Percentiles rank a stretch among this genome's conserved stretches.
These are phyloP conservation scores for Cosmorhoe ocellata DNA, from an alignment of 2,888 invertebrate species.

Conservation along the genomic window DNA sequence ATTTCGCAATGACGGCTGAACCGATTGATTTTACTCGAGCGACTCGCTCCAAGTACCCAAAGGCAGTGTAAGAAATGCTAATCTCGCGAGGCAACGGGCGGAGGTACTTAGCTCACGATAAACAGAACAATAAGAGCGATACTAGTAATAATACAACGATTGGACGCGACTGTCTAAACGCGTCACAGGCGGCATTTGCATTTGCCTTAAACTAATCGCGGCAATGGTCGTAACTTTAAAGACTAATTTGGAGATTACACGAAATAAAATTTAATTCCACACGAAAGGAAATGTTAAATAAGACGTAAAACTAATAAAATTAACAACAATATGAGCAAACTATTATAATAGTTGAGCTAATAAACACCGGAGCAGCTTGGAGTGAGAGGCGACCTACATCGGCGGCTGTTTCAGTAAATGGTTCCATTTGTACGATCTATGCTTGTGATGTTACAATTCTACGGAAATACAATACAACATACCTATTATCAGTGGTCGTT, in stretches of 20 bases:
- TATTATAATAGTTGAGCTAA: slow-evolving; percentile 78
- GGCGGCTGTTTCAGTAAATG: slow-evolving; percentile 63
- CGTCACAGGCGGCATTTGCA: slow-evolving; percentile 51
- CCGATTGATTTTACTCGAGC: slow-evolving; percentile 33
- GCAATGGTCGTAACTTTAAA: slow-evolving; percentile 60
- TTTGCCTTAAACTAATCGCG: slow-evolving; percentile 52
- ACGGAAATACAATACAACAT: slow-evolving; percentile 53
- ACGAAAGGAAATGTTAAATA: slow-evolving; percentile 58
- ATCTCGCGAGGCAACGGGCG: slow-evolving; percentile 21
- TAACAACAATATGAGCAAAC: slow-evolving; percentile 81
- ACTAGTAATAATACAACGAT: slow-evolving; percentile 11
- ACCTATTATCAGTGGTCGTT: slow-evolving; percentile 62
- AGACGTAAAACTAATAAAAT: slow-evolving; percentile 63
- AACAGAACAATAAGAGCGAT: neutral
- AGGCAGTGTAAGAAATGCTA: slow-evolving; percentile 30
- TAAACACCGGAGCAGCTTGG: slow-evolving; percentile 80
- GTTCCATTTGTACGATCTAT: slow-evolving; percentile 78
- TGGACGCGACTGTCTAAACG: slow-evolving; percentile 12
- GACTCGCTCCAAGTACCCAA: slow-evolving; percentile 23
- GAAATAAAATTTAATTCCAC: slow-evolving; percentile 59
- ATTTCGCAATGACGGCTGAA: slow-evolving; percentile 28
- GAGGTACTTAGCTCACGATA: slow-evolving; percentile 11
- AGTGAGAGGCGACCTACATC: slow-evolving; percentile 55
- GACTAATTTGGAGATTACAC: slow-evolving; percentile 71
- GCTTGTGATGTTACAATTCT: slow-evolving; percentile 77